Percentiles rank a stretch among this genome's conserved stretches.
Evolutionary conservation across 2,797 vertebrate species (phyloP).

Genomic region (Sciurus carolinensis): DNA sequence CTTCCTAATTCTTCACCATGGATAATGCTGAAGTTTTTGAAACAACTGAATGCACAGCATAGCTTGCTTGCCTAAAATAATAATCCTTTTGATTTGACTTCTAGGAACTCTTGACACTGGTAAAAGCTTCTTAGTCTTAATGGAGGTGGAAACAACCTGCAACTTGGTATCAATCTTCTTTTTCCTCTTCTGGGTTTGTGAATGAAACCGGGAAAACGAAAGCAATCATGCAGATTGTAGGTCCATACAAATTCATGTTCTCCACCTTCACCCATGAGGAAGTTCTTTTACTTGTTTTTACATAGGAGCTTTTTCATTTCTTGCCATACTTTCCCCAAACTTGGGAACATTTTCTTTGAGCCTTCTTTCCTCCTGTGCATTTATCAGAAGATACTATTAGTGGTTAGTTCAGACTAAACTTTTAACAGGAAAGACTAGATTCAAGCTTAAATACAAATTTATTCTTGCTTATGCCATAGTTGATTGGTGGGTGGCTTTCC

Average conservation of each 20-base stretch:
- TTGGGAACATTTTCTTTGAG: conserved; percentile 5
- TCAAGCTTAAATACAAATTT: neutral
- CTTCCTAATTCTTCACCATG: neutral
- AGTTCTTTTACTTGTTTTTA: conserved; percentile 25
- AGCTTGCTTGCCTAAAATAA: neutral
- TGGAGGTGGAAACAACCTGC: neutral
- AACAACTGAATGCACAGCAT: neutral
- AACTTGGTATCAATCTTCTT: neutral
- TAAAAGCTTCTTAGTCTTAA: neutral
- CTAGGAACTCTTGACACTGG: neutral
- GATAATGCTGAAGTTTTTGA: neutral
- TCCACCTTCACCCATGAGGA: neutral
- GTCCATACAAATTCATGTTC: neutral
- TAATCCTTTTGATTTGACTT: conserved; percentile 17
- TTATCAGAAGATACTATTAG: conserved; percentile 3
- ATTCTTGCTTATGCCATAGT: neutral
- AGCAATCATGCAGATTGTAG: neutral
- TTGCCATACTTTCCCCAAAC: neutral
- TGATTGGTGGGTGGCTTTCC: neutral
- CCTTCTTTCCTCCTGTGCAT: neutral
- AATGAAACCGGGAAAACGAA: neutral
- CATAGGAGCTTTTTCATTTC: neutral
- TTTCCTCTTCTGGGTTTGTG: neutral
- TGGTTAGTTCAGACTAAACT: conserved; percentile 43
- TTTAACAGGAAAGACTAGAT: conserved; percentile 30